A percentile compares a stretch with the other conserved stretches of the same genome.
phyloP scores from a whole-genome alignment of 1,140 invertebrate species.

The Campoletis sonorensis region DNA sequence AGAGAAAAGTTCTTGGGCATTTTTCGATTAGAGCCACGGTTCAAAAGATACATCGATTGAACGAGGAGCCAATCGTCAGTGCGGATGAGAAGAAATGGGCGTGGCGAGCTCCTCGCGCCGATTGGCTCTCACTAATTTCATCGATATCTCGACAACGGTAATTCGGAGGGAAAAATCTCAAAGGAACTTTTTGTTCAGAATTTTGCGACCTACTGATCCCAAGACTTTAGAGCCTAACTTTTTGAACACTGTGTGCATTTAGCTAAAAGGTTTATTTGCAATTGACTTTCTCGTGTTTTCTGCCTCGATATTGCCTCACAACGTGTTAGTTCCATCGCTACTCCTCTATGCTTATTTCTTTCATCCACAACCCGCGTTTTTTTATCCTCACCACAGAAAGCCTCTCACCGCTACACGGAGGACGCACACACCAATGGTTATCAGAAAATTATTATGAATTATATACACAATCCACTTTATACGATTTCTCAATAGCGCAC shows the following conservation, averaged over 20 bases:
- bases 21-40: too few species aligned
- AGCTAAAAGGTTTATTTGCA: not conserved
- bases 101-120: too few species aligned
- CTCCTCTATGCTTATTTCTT: not conserved
- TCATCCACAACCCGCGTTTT: not conserved
- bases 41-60: too few species aligned
- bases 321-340: conserved; percentile 34
- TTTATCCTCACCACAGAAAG: not conserved
- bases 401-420: not conserved
- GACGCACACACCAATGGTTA: conserved; percentile 11
- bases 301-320: conserved; percentile 19
- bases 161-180: too few species aligned
- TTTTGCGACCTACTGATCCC: too few species aligned
- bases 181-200: too few species aligned
- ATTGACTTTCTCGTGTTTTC: conserved; percentile 10
- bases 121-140: too few species aligned
- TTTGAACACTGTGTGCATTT: not conserved
- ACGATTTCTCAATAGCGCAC: conserved; percentile 30
- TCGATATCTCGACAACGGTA: too few species aligned
- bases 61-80: too few species aligned
- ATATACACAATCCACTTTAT: conserved; percentile 5
- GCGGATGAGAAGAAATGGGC: too few species aligned
- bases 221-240: too few species aligned
- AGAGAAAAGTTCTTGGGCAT: too few species aligned
- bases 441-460: conserved; percentile 41